Evolutionary conservation across 2,888 invertebrate species (phyloP).

Genomic region (Rosalia funebris): DNA sequence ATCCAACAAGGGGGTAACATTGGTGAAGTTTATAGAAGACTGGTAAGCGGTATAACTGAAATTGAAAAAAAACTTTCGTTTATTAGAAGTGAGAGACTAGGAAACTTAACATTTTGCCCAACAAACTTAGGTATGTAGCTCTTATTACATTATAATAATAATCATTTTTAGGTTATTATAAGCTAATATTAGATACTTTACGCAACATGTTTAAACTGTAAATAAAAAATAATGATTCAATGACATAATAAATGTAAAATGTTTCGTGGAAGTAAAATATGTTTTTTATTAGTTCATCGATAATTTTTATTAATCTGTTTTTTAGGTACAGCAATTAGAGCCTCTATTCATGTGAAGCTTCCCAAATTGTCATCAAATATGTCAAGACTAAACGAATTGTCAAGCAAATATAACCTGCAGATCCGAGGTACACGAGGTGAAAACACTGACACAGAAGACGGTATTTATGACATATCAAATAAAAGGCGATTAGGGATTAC

Average conservation of each 20-base stretch:
- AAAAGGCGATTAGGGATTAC: slow-evolving; percentile 74
- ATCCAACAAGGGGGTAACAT: slow-evolving; percentile 96
- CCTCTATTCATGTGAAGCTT: slow-evolving; percentile 76
- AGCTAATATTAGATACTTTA: too few relatives aligned
- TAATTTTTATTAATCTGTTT: not conserved
- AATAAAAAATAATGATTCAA: too few relatives aligned
- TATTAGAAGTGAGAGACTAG: slow-evolving; percentile 70
- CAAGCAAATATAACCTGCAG: slow-evolving; percentile 70
- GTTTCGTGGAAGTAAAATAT: too few relatives aligned
- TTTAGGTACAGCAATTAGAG: slow-evolving; percentile 74
- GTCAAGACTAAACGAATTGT: slow-evolving; percentile 68
- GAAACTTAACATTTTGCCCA: slow-evolving; percentile 79
- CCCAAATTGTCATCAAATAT: slow-evolving; percentile 69
- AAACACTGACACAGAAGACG: slow-evolving; percentile 70
- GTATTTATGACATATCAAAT: slow-evolving; percentile 74
- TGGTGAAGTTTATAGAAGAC: slow-evolving; percentile 74
- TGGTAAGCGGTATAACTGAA: slow-evolving; percentile 66
- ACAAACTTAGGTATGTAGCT: slow-evolving; percentile 70
- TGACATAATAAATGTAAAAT: too few relatives aligned
- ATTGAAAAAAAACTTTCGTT: slow-evolving; percentile 68
- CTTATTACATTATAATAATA: too few relatives aligned
- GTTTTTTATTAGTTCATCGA: too few relatives aligned
- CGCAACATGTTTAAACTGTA: too few relatives aligned
- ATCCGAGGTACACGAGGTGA: slow-evolving; percentile 71
- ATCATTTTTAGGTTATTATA: too few relatives aligned